Evolutionary conservation across 2,113 vertebrate genomes (phyloP).

Genomic region (Romanogobio albipinnatus): DNA sequence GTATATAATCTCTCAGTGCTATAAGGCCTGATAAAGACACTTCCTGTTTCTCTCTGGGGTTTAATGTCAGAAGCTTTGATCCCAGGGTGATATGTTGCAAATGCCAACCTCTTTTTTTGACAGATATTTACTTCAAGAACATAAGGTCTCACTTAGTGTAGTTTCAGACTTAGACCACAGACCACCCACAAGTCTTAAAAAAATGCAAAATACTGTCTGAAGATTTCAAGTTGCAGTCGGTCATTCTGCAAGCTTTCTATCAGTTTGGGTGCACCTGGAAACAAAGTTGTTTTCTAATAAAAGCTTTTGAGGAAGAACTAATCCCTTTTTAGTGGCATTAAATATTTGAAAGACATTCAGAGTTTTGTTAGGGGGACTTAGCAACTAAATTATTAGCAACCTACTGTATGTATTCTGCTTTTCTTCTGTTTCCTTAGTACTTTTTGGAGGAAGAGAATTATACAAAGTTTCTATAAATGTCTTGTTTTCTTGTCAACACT

Average conservation of each 20-base stretch:
- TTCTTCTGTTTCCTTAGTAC: not conserved
- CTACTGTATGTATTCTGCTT: not conserved
- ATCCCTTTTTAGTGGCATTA: not conserved
- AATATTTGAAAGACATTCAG: not conserved
- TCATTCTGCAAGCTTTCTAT: not conserved
- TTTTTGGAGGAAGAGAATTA: not conserved
- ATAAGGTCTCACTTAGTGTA: not conserved
- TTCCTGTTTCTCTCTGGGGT: not conserved
- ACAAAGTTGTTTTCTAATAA: not conserved
- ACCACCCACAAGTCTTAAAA: not conserved
- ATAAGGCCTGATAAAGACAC: not conserved
- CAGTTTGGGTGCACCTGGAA: not conserved
- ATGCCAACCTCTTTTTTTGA: not conserved
- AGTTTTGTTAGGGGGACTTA: not conserved
- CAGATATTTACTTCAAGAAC: not conserved
- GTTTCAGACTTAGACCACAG: not conserved
- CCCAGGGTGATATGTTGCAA: not conserved
- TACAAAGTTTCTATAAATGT: not conserved
- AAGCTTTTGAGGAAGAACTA: no score
- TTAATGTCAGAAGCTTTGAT: not conserved
- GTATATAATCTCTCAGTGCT: not conserved
- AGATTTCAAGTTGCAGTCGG: not conserved
- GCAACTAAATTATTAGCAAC: not conserved
- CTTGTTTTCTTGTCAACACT: not conserved
- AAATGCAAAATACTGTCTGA: not conserved